Base-by-base conservation (phyloP, 1,140 invertebrate species). In the Lerema accius region DNA sequence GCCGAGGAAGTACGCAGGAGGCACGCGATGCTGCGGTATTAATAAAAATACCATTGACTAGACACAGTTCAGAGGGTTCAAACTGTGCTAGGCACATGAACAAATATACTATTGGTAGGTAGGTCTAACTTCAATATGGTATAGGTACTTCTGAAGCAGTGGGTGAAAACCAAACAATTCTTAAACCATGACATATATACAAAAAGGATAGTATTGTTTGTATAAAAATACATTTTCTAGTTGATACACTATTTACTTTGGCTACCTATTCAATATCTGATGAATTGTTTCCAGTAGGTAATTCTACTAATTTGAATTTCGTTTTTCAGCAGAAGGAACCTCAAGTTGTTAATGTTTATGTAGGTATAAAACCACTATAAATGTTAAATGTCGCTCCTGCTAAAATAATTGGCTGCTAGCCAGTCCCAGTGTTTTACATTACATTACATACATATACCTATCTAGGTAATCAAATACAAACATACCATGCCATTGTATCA, bases 1-100 rank as follows among this genome's bases (percentile, higher is more conserved):
- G 50, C 6, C 37, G 35, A 26, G 50, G 50, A 53, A 53, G 37
- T 39, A 37, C 16, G 15, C 14, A 16, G 32, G 2, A 51, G 35
- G 11, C 49, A 53, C 49, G 35, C 49, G 17, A 23, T 13, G 28
- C 14, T 6, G 28, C 48, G 48, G 26, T 23, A 23, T 15, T 19
- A 37, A 26, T 26, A 26, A 17, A 23, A 0, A n/a, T 23, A 9
- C 28, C 9, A 32, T 32, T 7, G 28, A 32, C 28, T 32, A 32
- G 28, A 32, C 7, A 9, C 3, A 7, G 7, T 32, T 4, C 28
- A 32, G 28, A 9, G 1, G 4, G 28, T 32, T 7, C 4, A 7
- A 4, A 4, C 28, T 23, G 19, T 23, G 19, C 19, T 5, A 2
- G 19, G n/a, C n/a, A n/a, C n/a, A n/a, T n/a, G n/a, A n/a, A n/a